These are phyloP conservation scores for Tiliacea citrago DNA, from an alignment of 2,888 invertebrate genomes.

Conservation along the genomic window DNA sequence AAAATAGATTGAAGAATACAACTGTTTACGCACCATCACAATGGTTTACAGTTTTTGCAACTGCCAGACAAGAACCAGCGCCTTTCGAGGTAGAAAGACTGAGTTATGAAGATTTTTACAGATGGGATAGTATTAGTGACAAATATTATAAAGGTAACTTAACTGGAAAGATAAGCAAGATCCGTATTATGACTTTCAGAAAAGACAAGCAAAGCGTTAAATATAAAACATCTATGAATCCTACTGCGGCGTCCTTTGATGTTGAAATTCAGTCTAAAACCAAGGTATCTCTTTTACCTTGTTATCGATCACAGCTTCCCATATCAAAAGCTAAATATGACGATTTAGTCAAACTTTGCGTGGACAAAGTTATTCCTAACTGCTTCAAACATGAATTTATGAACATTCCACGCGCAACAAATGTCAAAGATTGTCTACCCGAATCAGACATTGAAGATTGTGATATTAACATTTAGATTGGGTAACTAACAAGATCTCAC, in stretches of 20 bases:
- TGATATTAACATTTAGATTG: constrained; percentile 16
- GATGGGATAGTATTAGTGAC: constrained; percentile 57
- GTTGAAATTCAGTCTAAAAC: constrained; percentile 57
- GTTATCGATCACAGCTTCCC: constrained; percentile 53
- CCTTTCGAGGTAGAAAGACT: background rate
- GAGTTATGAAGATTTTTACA: constrained; percentile 58
- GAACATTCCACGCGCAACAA: background rate
- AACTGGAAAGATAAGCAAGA: constrained; percentile 61
- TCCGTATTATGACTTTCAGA: constrained; percentile 57
- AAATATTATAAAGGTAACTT: constrained; percentile 63
- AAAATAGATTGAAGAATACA: constrained; percentile 60
- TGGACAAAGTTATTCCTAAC: constrained; percentile 11
- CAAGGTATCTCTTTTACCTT: constrained; percentile 49
- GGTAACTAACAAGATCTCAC: constrained; percentile 3
- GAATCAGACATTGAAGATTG: constrained; percentile 56
- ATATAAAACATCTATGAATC: constrained; percentile 32
- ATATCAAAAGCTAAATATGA: constrained; percentile 49
- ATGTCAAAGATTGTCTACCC: constrained; percentile 27
- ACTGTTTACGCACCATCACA: constrained; percentile 71
- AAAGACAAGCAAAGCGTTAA: constrained; percentile 41
- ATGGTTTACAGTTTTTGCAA: constrained; percentile 67
- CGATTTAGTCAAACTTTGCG: constrained; percentile 3
- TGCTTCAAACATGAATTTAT: constrained; percentile 3
- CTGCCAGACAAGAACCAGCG: constrained; percentile 16
- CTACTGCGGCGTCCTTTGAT: constrained; percentile 31